These are phyloP conservation scores for Lepidochrysops patricia DNA, from an alignment of 2,888 invertebrate species.

Conservation along the genomic window DNA sequence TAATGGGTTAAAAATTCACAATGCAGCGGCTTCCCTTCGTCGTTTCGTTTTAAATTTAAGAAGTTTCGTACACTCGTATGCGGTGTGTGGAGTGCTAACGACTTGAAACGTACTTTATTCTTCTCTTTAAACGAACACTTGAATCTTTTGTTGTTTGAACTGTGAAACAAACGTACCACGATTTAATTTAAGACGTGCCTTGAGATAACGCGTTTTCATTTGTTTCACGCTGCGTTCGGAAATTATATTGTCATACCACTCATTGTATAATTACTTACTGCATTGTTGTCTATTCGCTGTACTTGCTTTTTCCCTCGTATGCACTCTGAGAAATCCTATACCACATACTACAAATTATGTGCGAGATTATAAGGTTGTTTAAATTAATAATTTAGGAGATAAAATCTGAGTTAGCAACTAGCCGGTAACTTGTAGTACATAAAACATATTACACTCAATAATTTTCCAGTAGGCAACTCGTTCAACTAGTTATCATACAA, in stretches of 20 bases:
- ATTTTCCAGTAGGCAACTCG: not conserved
- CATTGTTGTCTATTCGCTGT: not conserved
- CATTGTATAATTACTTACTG: not conserved
- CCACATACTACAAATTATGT: not conserved
- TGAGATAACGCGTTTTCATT: conserved; percentile 24
- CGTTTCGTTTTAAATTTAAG: conserved; percentile 55
- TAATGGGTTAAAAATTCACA: conserved; percentile 27
- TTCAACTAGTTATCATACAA: conserved; percentile 1
- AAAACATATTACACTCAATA: conserved; percentile 2
- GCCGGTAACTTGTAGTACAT: not conserved
- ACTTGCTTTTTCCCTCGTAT: not conserved
- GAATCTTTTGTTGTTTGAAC: conserved; percentile 58
- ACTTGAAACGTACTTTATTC: conserved; percentile 51
- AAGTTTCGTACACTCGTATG: conserved; percentile 64
- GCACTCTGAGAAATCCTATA: not conserved
- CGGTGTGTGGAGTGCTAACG: conserved; percentile 45
- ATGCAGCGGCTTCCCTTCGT: conserved; percentile 37
- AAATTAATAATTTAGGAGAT: not conserved
- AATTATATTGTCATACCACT: not conserved
- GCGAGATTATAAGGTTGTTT: not conserved
- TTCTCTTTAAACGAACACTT: conserved; percentile 47
- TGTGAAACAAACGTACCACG: conserved; percentile 52
- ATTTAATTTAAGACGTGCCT: conserved; percentile 40
- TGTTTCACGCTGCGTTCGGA: conserved; percentile 3
- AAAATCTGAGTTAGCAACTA: not conserved